Evolutionary conservation across 2,797 vertebrate genomes (phyloP).

Genomic region (Halcyon chelicuti): DNA sequence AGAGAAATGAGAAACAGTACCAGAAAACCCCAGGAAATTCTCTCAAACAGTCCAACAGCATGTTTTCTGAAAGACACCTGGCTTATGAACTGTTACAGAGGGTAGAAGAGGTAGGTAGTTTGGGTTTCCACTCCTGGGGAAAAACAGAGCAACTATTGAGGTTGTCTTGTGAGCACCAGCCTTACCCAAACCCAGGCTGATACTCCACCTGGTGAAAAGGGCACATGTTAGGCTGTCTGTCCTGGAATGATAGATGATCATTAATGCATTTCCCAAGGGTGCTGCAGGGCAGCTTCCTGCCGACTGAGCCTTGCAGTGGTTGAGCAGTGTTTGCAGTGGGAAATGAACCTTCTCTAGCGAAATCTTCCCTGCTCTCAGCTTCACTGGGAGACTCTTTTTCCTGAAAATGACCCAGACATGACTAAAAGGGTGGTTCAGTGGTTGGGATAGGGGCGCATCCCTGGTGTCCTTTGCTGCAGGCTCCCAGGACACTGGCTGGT

Average conservation of each 20-base stretch:
- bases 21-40: neutral
- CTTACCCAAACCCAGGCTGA: neutral
- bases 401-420: neutral
- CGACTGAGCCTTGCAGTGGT: neutral
- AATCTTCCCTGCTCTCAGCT: neutral
- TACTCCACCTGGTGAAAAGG: neutral
- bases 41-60: neutral
- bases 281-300: neutral
- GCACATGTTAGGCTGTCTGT: neutral
- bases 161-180: neutral
- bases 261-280: fast-evolving
- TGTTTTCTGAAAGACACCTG: neutral
- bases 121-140: neutral
- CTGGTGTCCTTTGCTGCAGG: neutral
- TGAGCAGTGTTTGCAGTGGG: neutral
- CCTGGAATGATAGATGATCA: neutral
- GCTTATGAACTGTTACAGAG: neutral
- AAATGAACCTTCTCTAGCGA: neutral
- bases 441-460: neutral
- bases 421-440: neutral
- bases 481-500: neutral
- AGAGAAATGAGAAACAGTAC: neutral
- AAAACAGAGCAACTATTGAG: neutral
- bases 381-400: neutral
- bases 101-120: neutral